A percentile compares a stretch with the other conserved stretches of the same genome.
Evolutionary conservation across 1,140 invertebrate genomes (phyloP).

Genomic region (Anastrepha obliqua): DNA sequence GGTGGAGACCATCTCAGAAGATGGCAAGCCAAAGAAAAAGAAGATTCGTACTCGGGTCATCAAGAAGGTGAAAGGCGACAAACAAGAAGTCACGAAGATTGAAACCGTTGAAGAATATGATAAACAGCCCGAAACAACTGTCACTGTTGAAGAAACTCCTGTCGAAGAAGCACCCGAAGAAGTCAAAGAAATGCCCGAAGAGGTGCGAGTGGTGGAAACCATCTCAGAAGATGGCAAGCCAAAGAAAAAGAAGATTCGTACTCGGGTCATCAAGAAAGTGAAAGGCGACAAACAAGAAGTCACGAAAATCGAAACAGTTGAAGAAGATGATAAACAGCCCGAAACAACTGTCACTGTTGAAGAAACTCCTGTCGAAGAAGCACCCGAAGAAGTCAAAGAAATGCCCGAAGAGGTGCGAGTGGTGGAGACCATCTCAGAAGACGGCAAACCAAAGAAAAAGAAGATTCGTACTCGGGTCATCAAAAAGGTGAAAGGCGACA

Average conservation of each 20-base stretch:
- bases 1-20: constrained; percentile 59
- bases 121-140: constrained; percentile 59
- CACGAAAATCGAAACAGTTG: constrained; percentile 55
- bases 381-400: constrained; percentile 45
- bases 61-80: constrained; percentile 60
- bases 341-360: constrained; percentile 55
- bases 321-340: constrained; percentile 56
- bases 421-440: constrained; percentile 44
- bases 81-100: constrained; percentile 62
- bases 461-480: constrained; percentile 53
- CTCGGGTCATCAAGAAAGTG: constrained; percentile 54
- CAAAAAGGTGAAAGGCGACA: constrained; percentile 55
- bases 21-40: constrained; percentile 60
- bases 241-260: constrained; percentile 52
- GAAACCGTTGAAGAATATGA: constrained; percentile 61
- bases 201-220: constrained; percentile 51
- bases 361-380: constrained; percentile 46
- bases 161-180: constrained; percentile 50
- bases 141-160: constrained; percentile 56
- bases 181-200: constrained; percentile 52
- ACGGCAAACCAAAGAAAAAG: constrained; percentile 55
- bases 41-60: constrained; percentile 60
- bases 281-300: constrained; percentile 56
- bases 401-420: constrained; percentile 53
- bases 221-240: constrained; percentile 53